Evolutionary conservation across 1,140 invertebrate genomes (phyloP).

Genomic region (Diachasma alloeum): DNA sequence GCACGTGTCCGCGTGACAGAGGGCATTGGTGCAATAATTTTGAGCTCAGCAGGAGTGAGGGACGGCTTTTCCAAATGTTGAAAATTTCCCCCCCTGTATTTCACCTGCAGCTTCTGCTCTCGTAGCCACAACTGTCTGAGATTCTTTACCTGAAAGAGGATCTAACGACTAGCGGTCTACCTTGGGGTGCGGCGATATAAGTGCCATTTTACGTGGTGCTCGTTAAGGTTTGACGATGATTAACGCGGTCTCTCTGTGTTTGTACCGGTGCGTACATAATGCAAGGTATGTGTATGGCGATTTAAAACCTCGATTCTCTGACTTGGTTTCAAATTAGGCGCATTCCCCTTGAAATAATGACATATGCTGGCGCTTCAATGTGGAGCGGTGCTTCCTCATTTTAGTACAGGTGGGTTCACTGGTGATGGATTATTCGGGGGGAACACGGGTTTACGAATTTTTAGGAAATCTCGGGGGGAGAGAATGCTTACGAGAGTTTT

Average conservation of each 20-base stretch:
- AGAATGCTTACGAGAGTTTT: too few relatives aligned
- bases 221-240: slow-evolving; percentile 30
- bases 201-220: slow-evolving; percentile 23
- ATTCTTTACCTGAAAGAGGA: slow-evolving; percentile 21
- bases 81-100: background rate
- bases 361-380: background rate
- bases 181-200: slow-evolving; percentile 9
- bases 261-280: background rate
- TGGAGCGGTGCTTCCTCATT: slow-evolving; percentile 18
- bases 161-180: slow-evolving; percentile 27
- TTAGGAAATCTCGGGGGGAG: background rate
- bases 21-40: background rate
- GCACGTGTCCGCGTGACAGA: background rate
- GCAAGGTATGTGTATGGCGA: background rate
- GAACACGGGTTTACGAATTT: background rate
- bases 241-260: slow-evolving; percentile 12
- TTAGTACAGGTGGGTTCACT: background rate
- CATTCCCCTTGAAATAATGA: slow-evolving; percentile 1
- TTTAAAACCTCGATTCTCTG: background rate
- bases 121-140: background rate
- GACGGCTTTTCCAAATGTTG: background rate
- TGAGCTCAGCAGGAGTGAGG: background rate
- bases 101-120: background rate
- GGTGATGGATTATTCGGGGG: background rate
- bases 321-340: background rate